Base-by-base conservation (phyloP, 2,113 vertebrate genomes). In the Tilapia sparmanii region DNA sequence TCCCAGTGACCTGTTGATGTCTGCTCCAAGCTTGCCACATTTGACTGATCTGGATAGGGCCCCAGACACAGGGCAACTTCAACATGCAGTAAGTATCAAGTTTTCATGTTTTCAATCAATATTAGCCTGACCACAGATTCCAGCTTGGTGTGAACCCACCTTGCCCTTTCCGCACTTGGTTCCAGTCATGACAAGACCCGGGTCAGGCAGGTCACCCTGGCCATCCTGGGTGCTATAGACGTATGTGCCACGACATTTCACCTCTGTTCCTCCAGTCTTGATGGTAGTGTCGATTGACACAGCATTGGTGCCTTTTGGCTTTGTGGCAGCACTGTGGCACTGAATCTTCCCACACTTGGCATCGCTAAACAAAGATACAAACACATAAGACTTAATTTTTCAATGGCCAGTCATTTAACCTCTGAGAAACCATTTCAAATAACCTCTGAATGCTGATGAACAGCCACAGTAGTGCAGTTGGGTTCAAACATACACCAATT, bases 261-360 rank as follows among this genome's bases (percentile, higher is more conserved):
- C 96, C 91, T 98, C 96, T 0, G 89, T 90, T 87, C 97, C 96
- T 0, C 95, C 96, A 1, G 97, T 94, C 19, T 86, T 96, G 93
- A 98, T 94, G 35, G 96, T 98, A 90, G 98, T 98, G 93, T 99
- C 97, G 4, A 98, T 97, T 35, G 98, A 96, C 35, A 98, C 96
- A 0, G 95, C 96, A 71, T 98, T 97, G 63, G 97, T 96, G 4
- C 96, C 95, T 83, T 97, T 97, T 2, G 98, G 97, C 81, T 96
- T 98, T 82, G 96, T 96, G 38, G 97, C 97, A 0, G 97, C 97
- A 4, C 98, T 99, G 93, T 98, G 97, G 90, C 98, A 99, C 95
- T 99, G 98, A 89, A 99, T 98, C 93, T 97, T 98, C 3, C 98
- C 98, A 31, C 98, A 99, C 91, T 96, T 97, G 8, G 97, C 97